A percentile compares a stretch with the other conserved stretches of the same genome.
phyloP scores from a whole-genome alignment of 2,113 vertebrate genomes.

The Albula goreensis region DNA sequence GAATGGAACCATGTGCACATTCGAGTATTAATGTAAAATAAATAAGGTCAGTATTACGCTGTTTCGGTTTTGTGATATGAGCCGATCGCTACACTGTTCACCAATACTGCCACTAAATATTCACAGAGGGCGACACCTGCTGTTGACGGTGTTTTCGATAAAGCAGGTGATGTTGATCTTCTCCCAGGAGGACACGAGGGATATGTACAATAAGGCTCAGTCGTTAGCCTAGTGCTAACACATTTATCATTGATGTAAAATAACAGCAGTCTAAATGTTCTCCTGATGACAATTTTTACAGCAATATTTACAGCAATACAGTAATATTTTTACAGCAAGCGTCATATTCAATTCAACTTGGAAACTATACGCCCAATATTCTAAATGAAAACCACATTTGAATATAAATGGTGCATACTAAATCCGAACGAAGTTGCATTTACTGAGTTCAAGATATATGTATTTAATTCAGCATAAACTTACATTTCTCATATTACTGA shows the following conservation, averaged over 20 bases:
- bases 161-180: neutral
- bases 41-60: slow-evolving; percentile 27
- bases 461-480: neutral
- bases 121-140: slow-evolving; percentile 70
- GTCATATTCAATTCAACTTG: neutral
- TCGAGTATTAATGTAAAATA: neutral
- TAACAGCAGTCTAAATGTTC: neutral
- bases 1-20: no score
- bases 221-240: no score
- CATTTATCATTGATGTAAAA: neutral
- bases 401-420: neutral
- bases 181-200: neutral
- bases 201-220: no score
- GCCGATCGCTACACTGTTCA: slow-evolving; percentile 31
- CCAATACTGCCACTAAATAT: slow-evolving; percentile 25
- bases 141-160: slow-evolving; percentile 42
- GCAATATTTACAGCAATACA: no score
- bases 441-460: neutral
- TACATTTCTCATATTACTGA: no score
- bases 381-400: neutral
- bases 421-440: neutral
- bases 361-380: neutral
- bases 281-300: no score
- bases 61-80: slow-evolving; percentile 47
- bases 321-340: no score